phyloP scores from a whole-genome alignment of 2,888 invertebrate species.

The Scaptodrosophila latifasciaeformis region DNA sequence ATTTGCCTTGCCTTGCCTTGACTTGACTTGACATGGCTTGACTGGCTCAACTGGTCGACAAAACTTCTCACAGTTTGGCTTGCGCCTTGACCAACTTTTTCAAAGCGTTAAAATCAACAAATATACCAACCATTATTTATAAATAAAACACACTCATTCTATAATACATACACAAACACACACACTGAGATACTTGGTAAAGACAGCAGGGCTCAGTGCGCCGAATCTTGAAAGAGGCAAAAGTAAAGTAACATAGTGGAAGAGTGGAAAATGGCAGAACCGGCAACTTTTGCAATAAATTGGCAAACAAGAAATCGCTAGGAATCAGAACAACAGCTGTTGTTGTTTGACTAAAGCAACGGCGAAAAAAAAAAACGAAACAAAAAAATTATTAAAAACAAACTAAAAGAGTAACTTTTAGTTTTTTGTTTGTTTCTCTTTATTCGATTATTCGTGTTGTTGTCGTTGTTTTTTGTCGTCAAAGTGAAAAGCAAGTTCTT shows the following conservation, averaged over 20 bases:
- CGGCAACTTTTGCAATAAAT: slow-evolving; percentile 32
- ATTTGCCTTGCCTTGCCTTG: slow-evolving; percentile 7
- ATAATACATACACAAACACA: neutral
- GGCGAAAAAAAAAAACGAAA: neutral
- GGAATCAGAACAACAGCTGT: slow-evolving; percentile 4
- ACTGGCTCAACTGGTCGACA: slow-evolving; percentile 26
- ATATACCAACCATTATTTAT: neutral
- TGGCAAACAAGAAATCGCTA: slow-evolving; percentile 4
- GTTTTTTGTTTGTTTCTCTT: no score
- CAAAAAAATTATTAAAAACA: neutral
- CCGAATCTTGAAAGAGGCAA: no score
- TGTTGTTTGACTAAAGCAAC: neutral
- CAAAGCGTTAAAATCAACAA: neutral
- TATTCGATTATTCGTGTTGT: no score
- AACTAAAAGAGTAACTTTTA: neutral
- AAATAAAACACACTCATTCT: neutral
- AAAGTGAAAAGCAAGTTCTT: neutral
- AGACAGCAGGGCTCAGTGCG: neutral
- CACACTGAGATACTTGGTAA: neutral
- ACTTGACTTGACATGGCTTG: no score
- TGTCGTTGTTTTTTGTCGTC: no score
- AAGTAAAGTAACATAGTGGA: no score
- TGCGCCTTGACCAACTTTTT: neutral
- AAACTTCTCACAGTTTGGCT: slow-evolving; percentile 20
- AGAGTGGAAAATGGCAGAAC: no score